phyloP scores from a whole-genome alignment of 23 tunicate genomes.

The Ciona savignyi region DNA sequence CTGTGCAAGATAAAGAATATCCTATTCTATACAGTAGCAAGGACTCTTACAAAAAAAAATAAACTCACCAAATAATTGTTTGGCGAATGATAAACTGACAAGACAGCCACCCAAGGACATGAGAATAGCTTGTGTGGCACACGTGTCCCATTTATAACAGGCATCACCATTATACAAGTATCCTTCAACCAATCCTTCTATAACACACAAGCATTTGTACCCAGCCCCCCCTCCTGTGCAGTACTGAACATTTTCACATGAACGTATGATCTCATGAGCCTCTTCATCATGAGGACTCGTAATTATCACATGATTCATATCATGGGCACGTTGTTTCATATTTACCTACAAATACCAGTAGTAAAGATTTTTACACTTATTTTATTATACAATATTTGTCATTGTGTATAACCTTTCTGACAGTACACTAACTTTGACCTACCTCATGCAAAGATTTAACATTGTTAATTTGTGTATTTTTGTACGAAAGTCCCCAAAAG shows the following conservation, averaged over 20 bases:
- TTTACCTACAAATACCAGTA: neutral
- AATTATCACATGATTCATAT: neutral
- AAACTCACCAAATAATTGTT: neutral
- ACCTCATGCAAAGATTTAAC: constrained; percentile 11
- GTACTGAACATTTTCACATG: constrained; percentile 6
- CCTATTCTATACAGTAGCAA: constrained; percentile 8
- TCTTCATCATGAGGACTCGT: constrained; percentile 22
- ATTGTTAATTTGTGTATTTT: constrained; percentile 24
- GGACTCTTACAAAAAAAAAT: neutral
- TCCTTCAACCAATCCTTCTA: constrained; percentile 44
- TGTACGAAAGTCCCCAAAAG: constrained; percentile 46
- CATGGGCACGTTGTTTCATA: neutral
- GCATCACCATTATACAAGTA: constrained; percentile 40
- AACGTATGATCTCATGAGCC: neutral
- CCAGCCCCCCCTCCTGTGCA: constrained; percentile 67
- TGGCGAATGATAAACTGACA: neutral
- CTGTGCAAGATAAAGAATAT: too few species aligned
- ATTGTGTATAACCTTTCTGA: neutral
- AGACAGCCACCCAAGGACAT: constrained; percentile 51
- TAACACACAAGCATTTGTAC: constrained; percentile 67
- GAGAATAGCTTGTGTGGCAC: constrained; percentile 75
- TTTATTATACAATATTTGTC: too few species aligned
- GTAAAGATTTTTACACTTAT: too few species aligned
- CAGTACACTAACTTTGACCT: neutral
- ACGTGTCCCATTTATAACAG: constrained; percentile 88